Base-by-base conservation (phyloP, 2,113 vertebrate species). In the Mormyrus iriodes region DNA sequence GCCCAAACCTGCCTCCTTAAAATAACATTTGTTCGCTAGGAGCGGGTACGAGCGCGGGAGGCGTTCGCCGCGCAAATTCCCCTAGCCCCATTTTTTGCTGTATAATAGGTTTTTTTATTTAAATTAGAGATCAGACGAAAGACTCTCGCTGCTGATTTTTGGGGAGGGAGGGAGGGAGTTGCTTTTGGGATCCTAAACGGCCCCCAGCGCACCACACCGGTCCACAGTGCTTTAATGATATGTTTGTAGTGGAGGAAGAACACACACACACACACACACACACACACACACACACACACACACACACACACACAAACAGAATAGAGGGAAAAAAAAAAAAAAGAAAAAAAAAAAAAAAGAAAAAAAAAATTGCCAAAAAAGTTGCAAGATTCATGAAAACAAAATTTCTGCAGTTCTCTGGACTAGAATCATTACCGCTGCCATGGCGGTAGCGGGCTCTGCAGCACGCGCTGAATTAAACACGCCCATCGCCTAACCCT, bases 21-120 rank as follows among this genome's bases (percentile, higher is more conserved):
- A 96, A 96, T 95, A 96, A 95, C 94, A 95, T 96, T 96, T 96
- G 95, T 96, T 96, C 95, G 95, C 95, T 96, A 95, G 92, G 91
- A 96, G 96, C 95, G 93, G 95, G 93, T 93, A 94, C 89, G 94
- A 93, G 93, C 93, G 93, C 92, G 91, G 93, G 92, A 94, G 93
- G 90, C 92, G 6, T 53, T 93, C 24, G 93, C 94, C 93, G 93
- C 49, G 88, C 92, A 91, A 93, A 95, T 93, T 95, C 95, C 95
- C 95, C 94, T 88, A 93, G 93, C 94, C 89, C 90, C 90, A 7
- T 93, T 95, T 91, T 96, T 95, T 95, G 96, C 96, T 96, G 95
- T 92, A 95, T 96, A 95, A 95, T 94, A 95, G 94, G 92, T 95
- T 95, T 96, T 69, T 96, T 95, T 95, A 96, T 96, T 96, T 94